Evolutionary conservation across 2,888 invertebrate genomes (phyloP).

Genomic region (Megaustenia siamemsis): DNA sequence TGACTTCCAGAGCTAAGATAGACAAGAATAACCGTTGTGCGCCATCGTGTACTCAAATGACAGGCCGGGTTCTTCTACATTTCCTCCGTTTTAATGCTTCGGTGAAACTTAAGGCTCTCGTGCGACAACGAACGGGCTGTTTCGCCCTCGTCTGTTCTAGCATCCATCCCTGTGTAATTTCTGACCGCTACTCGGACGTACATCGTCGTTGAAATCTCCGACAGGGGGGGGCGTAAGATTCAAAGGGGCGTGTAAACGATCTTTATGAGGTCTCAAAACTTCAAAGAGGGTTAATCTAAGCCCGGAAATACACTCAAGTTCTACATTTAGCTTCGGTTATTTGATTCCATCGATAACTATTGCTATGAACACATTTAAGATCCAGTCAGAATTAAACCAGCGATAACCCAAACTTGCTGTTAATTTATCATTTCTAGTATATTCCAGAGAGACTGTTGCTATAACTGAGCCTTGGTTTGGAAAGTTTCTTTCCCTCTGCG

Average conservation of each 20-base stretch:
- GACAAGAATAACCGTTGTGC: neutral
- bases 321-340: neutral
- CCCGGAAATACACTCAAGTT: neutral
- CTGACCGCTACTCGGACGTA: neutral
- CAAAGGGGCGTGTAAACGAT: neutral
- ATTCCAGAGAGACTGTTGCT: no score
- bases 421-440: neutral
- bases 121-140: neutral
- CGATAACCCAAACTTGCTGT: neutral
- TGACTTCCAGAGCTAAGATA: neutral
- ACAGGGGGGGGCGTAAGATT: neutral
- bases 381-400: neutral
- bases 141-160: neutral
- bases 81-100: neutral
- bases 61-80: neutral
- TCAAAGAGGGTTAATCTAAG: conserved; percentile 17
- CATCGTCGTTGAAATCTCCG: neutral
- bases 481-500: neutral
- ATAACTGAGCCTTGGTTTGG: neutral
- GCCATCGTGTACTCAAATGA: neutral
- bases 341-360: neutral
- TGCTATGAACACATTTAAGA: neutral
- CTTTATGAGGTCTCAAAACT: neutral
- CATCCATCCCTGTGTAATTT: neutral
- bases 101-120: neutral